These are phyloP conservation scores for Telmatochromis brachygnathus DNA, from an alignment of 2,113 vertebrate species.

Conservation along the genomic window DNA sequence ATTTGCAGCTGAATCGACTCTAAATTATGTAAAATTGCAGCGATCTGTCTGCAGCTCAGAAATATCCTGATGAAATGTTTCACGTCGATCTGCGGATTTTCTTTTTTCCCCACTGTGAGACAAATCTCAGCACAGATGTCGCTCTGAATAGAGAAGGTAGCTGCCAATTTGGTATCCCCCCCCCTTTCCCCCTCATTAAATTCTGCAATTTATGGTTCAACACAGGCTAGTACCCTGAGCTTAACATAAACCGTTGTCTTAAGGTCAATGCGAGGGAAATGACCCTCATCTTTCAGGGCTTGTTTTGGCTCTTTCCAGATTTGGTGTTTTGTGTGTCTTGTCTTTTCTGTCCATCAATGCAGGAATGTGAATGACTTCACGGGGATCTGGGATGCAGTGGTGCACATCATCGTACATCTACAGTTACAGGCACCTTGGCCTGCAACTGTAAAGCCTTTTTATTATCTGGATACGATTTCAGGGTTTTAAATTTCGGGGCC, in stretches of 20 bases:
- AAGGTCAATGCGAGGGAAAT: constrained; percentile 5
- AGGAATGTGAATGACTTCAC: constrained; percentile 25
- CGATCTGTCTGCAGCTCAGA: neutral
- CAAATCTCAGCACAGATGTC: neutral
- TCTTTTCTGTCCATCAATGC: neutral
- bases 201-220: neutral
- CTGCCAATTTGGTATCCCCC: neutral
- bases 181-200: neutral
- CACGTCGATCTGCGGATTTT: neutral
- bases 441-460: neutral
- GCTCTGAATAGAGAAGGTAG: neutral
- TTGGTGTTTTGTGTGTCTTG: neutral
- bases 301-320: constrained; percentile 34
- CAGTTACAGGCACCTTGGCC: neutral
- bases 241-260: constrained; percentile 10
- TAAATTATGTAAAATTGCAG: neutral
- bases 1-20: neutral
- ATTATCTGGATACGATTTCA: neutral
- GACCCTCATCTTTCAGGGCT: constrained; percentile 3
- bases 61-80: neutral
- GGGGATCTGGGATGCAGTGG: neutral
- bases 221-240: neutral
- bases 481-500: neutral
- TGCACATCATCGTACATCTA: neutral
- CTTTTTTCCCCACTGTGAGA: neutral